These are phyloP conservation scores for Trissolcus brochymenae DNA, from an alignment of 2,888 invertebrate genomes.

Conservation along the genomic window DNA sequence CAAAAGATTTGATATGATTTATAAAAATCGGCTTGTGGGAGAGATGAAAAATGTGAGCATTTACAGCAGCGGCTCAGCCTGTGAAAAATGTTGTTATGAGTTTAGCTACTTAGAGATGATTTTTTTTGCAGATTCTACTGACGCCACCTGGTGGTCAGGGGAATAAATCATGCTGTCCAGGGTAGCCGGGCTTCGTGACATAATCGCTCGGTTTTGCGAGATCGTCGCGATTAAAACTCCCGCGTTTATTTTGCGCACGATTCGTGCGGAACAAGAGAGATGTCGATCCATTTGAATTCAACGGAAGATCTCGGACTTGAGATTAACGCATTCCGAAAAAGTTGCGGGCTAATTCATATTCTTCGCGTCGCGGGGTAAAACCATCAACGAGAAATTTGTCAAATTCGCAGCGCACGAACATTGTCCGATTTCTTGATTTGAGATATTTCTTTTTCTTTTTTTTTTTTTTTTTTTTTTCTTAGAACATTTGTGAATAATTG, in stretches of 20 bases:
- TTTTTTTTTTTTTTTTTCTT: no score
- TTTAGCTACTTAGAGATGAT: background rate
- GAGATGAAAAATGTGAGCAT: no score
- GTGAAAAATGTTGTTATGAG: slow-evolving; percentile 1
- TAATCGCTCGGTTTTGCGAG: slow-evolving; percentile 40
- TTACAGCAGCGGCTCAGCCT: no score
- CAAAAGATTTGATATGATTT: no score
- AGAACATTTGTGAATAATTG: no score
- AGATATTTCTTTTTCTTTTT: no score
- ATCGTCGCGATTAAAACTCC: slow-evolving; percentile 35
- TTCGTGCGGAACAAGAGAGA: slow-evolving; percentile 22
- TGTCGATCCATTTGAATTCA: slow-evolving; percentile 43
- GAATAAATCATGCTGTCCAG: slow-evolving; percentile 33
- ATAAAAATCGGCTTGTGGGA: no score
- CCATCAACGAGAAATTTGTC: slow-evolving; percentile 4
- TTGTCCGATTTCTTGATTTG: no score
- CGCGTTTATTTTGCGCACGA: slow-evolving; percentile 45
- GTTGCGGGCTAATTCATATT: slow-evolving; percentile 28
- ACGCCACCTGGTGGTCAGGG: slow-evolving; percentile 26
- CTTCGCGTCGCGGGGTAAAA: slow-evolving; percentile 9
- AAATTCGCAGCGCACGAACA: background rate
- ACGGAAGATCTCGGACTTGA: slow-evolving; percentile 21
- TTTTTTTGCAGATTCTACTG: slow-evolving; percentile 20
- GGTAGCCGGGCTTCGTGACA: slow-evolving; percentile 38
- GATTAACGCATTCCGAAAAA: slow-evolving; percentile 35